Conservation (phyloP, 2,797 vertebrate genomes). For the Mus spretus region DNA sequence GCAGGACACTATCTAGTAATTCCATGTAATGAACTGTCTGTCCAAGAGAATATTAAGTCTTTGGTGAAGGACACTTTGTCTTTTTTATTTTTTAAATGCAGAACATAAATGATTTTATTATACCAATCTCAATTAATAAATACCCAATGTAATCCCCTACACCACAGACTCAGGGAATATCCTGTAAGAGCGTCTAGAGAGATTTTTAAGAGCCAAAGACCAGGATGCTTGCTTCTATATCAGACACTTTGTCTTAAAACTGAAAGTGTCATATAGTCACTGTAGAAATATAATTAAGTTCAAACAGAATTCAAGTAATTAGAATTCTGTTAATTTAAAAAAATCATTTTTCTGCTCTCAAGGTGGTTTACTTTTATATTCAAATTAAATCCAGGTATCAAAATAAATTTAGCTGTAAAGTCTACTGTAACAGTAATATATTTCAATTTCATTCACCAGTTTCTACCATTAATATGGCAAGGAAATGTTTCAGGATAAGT, state of each 20-base stretch:
- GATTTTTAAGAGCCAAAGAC: not conserved
- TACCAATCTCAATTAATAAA: not conserved
- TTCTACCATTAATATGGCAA: constrained; percentile 48
- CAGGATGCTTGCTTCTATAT: not conserved
- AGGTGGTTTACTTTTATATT: constrained; percentile 45
- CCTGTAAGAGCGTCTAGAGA: not conserved
- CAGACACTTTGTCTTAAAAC: not conserved
- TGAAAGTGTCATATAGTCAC: not conserved
- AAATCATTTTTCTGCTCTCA: constrained; percentile 47
- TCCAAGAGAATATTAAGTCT: not conserved
- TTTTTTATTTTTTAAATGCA: not conserved
- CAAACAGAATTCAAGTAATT: constrained; percentile 41
- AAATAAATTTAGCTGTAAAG: constrained; percentile 50
- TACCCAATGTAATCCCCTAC: not conserved
- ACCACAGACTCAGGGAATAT: not conserved
- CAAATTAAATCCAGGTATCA: constrained; percentile 49
- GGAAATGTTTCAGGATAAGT: constrained; percentile 40
- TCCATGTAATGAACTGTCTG: constrained; percentile 21
- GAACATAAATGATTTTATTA: not conserved
- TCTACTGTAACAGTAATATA: constrained; percentile 21
- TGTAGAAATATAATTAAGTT: constrained; percentile 24
- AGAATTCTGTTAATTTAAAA: constrained; percentile 55
- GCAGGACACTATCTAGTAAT: not conserved
- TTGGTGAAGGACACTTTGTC: not conserved
- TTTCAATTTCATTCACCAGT: constrained; percentile 28